phyloP scores from a whole-genome alignment of 35 echinoderm and acorn worm genomes.

The Apostichopus parvimensis region DNA sequence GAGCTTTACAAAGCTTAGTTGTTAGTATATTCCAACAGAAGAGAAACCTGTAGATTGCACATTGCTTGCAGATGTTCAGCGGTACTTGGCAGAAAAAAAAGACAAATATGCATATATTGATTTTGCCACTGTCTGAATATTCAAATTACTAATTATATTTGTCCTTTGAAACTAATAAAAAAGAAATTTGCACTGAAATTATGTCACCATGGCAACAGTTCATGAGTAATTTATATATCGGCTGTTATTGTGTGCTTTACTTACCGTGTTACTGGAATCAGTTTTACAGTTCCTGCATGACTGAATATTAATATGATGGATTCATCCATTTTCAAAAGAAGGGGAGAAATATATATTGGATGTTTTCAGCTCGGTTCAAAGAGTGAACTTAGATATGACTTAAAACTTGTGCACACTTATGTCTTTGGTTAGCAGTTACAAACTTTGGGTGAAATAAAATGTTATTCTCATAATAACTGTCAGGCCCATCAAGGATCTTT shows the following conservation, averaged over 20 bases:
- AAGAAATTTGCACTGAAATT: background rate
- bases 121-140: background rate
- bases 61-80: background rate
- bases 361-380: too few relatives aligned
- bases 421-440: too few relatives aligned
- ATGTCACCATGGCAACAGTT: background rate
- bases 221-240: background rate
- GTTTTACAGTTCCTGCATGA: background rate
- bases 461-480: too few relatives aligned
- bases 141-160: background rate
- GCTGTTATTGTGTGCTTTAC: background rate
- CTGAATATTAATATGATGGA: background rate
- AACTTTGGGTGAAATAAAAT: too few relatives aligned
- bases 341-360: too few relatives aligned
- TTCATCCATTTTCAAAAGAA: background rate
- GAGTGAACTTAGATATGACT: too few relatives aligned
- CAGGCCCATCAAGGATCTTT: too few relatives aligned
- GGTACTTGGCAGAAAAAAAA: background rate
- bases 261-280: background rate
- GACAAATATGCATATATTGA: background rate
- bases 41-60: background rate
- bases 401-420: too few relatives aligned
- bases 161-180: background rate
- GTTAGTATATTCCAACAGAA: background rate
- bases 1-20: background rate